Conservation (phyloP, 2,113 vertebrate genomes). For the Lucifuga dentata region DNA sequence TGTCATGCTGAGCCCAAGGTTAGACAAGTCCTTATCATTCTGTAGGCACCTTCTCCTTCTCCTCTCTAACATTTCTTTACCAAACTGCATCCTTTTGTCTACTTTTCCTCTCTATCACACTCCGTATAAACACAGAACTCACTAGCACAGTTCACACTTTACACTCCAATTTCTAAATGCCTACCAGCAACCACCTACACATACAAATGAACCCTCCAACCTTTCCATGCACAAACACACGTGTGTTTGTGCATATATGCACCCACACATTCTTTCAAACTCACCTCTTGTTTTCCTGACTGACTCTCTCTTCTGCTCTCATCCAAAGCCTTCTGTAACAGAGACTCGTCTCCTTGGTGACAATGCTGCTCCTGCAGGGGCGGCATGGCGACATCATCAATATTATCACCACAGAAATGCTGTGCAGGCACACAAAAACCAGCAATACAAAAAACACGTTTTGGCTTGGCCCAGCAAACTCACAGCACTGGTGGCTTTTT, state of each 20-base stretch:
- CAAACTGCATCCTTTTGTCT: constrained; percentile 27
- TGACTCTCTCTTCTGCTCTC: constrained; percentile 79
- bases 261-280: constrained; percentile 57
- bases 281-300: constrained; percentile 83
- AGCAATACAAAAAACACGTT: not conserved
- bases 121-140: not conserved
- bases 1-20: constrained; percentile 69
- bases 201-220: constrained; percentile 25
- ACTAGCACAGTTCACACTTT: constrained; percentile 5
- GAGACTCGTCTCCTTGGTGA: constrained; percentile 87
- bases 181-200: constrained; percentile 55
- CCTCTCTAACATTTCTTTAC: constrained; percentile 20
- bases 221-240: constrained; percentile 36
- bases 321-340: constrained; percentile 79
- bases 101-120: constrained; percentile 10
- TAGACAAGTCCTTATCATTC: constrained; percentile 60
- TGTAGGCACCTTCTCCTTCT: constrained; percentile 33
- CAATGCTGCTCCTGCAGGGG: constrained; percentile 87
- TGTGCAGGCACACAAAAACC: not conserved
- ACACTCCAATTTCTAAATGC: constrained; percentile 41
- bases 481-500: constrained; percentile 18
- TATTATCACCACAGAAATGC: constrained; percentile 17
- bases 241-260: constrained; percentile 15
- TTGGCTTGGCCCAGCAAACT: not conserved
- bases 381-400: constrained; percentile 57